These are phyloP conservation scores for Chymomyza amoena DNA, from an alignment of 2,888 invertebrate genomes.

Conservation along the genomic window DNA sequence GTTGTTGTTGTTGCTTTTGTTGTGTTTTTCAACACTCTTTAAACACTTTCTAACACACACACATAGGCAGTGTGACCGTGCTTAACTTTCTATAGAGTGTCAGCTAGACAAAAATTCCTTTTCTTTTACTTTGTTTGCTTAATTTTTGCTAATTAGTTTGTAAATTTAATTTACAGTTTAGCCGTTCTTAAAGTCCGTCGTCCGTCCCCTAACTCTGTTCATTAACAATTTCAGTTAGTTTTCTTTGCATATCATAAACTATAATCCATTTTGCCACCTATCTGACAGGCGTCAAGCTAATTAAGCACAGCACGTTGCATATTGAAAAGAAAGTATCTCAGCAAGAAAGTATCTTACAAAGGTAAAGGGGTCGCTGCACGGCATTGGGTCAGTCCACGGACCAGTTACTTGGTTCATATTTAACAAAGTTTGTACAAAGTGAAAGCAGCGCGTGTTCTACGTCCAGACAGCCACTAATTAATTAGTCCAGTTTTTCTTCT, in stretches of 20 bases:
- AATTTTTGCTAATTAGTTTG: not conserved
- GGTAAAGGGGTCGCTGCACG: slow-evolving; percentile 9
- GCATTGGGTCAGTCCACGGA: slow-evolving; percentile 11
- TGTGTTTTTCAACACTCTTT: slow-evolving; percentile 28
- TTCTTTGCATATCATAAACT: slow-evolving; percentile 34
- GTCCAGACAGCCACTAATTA: slow-evolving; percentile 51
- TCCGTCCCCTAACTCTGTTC: not conserved
- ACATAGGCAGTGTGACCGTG: not conserved
- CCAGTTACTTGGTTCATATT: slow-evolving; percentile 3
- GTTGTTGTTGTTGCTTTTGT: not conserved
- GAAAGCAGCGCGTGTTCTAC: slow-evolving; percentile 21
- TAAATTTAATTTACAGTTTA: not conserved
- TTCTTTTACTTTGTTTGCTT: slow-evolving; percentile 1
- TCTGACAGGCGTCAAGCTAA: slow-evolving; percentile 41
- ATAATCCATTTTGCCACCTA: slow-evolving; percentile 37
- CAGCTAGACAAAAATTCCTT: not conserved
- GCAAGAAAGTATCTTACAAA: not conserved
- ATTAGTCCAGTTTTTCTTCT: slow-evolving; percentile 35
- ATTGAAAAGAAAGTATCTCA: not conserved
- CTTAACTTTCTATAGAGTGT: not conserved
- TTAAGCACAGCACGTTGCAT: slow-evolving; percentile 23
- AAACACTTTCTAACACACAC: slow-evolving; percentile 9
- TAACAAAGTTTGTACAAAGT: slow-evolving; percentile 55
- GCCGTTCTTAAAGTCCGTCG: not conserved
- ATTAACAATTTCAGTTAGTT: not conserved